Base-by-base conservation (phyloP, 2,113 vertebrate species). In the Siphamia tubifer region DNA sequence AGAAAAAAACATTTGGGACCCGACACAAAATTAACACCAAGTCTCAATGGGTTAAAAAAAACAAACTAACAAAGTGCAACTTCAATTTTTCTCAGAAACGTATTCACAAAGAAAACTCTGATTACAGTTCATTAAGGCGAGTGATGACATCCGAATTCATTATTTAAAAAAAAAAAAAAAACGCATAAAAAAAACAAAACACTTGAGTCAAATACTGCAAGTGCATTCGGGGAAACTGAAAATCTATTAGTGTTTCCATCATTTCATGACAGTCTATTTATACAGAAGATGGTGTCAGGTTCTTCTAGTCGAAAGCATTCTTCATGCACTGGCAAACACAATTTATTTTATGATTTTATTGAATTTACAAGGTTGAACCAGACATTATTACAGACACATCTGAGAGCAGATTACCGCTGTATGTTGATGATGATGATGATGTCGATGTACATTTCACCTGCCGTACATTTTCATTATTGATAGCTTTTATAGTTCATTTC, bases 271-370 rank as follows among this genome's bases (percentile, higher is more conserved):
- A 68, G 39, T 34, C 56, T 25, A 74, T 83, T 81, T 47, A 42
- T 43, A 57, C 47, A 16, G 13, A 58, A 15, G 36, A 62, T 56
- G 53, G 53, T 45, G 53, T 30, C 15, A 52, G 20, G 47, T 40
- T 75, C 51, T 48, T 27, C 20, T 13, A 8, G 62, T 70, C 48
- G 28, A 16, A 35, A 25, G 47, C 53, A 55, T 66, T 74, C 53
- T 34, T 75, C 27, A 67, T 58, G 68, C 61, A 52, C 43, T 66
- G 54, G 51, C 34, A 72, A 79, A 69, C 47, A 51, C 24, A 40
- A 63, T 66, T 25, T 40, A 19, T 53, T 67, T 52, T 36, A 30
- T 54, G 55, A 67, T 74, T 64, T 64, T 61, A 72, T 35, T 39
- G 52, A 65, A 63, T 77, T 67, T 64, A 55, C 48, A 38, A 39